Evolutionary conservation across 1,140 invertebrate genomes (phyloP), one percentile per base, ranked within the genome.

Genomic region (Drosophila virilis): DNA sequence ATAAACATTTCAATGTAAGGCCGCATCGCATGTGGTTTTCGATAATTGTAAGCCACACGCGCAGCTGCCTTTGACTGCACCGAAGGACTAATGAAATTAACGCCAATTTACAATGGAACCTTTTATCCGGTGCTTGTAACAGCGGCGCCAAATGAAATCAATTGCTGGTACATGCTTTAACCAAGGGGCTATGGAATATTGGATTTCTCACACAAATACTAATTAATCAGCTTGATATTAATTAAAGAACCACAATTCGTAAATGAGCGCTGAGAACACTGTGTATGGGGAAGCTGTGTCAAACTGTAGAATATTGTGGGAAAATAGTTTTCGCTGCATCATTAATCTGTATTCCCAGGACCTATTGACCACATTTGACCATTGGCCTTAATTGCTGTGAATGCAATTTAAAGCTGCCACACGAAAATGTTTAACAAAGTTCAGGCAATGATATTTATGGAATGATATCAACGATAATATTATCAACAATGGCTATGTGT

Each of bases 161-260:
- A 54, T 50, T 37, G 46, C 12, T 71, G 15, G 45, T n/a, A 8
- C 6, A 50, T 12, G 32, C 46, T 17, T 35, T 13, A 13, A 64
- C 12, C 3, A 12, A 33, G 17, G n/a, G 35, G 15, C 7, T 1
- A 2, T 52, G 43, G n/a, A 10, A 52, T 62, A 61, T 69, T 55
- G 61, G 61, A 59, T 73, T 73, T 59, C 55, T 67, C 54, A 57
- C 62, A 35, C 67, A 75, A 70, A 75, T 32, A 75, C 72, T 71
- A 75, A 75, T 75, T 75, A 75, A 75, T 75, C 72, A 75, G 51
- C 40, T 51, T 38, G 73, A 45, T 75, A 75, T 75, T 75, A 71
- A 75, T 75, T 75, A 71, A 75, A 38, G 40, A 58, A 54, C 67
- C 73, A 35, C 73, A 75, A 75, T 50, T 43, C 54, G 62, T 52